Conservation (phyloP, 2,113 vertebrate genomes). For the Peromyscus maniculatus region DNA sequence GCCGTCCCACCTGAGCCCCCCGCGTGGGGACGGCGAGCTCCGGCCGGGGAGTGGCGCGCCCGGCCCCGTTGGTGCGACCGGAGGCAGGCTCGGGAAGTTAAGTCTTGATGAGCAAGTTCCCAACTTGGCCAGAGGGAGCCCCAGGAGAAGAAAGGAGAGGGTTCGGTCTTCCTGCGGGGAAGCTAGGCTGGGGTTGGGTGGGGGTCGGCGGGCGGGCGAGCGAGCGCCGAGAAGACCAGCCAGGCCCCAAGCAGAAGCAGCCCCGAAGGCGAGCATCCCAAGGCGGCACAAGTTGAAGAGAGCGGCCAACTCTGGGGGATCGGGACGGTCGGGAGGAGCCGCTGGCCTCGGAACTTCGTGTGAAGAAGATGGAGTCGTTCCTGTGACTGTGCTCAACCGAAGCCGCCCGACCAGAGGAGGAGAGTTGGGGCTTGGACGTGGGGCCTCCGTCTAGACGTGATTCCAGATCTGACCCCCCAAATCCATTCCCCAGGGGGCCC, state of each 20-base stretch:
- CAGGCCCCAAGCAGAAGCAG: constrained; percentile 2
- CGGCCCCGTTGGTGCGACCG: background rate
- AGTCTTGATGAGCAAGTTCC: background rate
- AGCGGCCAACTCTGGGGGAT: background rate
- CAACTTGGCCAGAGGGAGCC: background rate
- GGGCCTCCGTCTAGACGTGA: background rate
- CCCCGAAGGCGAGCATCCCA: background rate
- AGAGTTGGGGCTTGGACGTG: background rate
- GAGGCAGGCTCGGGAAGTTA: background rate
- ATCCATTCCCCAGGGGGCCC: background rate
- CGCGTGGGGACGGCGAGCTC: background rate
- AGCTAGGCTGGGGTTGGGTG: background rate
- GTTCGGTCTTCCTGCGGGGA: background rate
- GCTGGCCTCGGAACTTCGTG: background rate
- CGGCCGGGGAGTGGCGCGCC: background rate
- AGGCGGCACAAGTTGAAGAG: background rate
- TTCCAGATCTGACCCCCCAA: background rate
- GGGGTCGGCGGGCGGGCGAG: background rate
- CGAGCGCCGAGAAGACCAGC: background rate
- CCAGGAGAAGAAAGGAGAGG: background rate
- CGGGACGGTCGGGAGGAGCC: background rate
- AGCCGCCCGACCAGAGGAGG: constrained; percentile 43
- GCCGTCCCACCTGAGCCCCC: background rate
- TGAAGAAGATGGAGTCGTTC: background rate
- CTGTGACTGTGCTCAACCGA: background rate